These are phyloP conservation scores for Oscheius sp. DNA, from an alignment of 2,888 invertebrate genomes.

Conservation along the genomic window DNA sequence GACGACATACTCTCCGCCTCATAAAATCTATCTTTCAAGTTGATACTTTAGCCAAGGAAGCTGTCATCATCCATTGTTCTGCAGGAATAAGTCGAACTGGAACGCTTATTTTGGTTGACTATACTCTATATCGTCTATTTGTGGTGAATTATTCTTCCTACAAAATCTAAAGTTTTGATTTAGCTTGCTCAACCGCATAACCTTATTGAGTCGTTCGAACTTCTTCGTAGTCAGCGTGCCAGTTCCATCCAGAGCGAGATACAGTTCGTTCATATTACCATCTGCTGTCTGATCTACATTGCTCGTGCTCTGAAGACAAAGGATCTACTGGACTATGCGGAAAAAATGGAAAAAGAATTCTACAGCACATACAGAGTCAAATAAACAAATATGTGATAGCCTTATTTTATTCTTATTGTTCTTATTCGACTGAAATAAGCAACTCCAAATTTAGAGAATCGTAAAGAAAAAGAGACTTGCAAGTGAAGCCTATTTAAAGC, in stretches of 20 bases:
- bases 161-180: no score
- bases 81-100: constrained; percentile 30
- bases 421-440: no score
- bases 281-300: constrained; percentile 11
- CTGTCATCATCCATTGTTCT: constrained; percentile 27
- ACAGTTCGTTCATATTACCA: constrained; percentile 27
- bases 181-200: background rate
- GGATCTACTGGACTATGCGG: background rate
- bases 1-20: background rate
- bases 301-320: background rate
- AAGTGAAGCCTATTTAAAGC: no score
- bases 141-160: no score
- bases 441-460: no score
- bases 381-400: no score
- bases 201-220: background rate
- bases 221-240: constrained; percentile 29
- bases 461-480: no score
- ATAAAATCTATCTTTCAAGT: constrained; percentile 8
- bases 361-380: no score
- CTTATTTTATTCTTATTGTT: no score
- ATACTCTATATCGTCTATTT: constrained; percentile 9
- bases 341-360: constrained; percentile 3
- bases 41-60: constrained; percentile 9
- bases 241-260: constrained; percentile 30
- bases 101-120: constrained; percentile 21